phyloP scores from a whole-genome alignment of 2,797 vertebrate genomes.

The Etheostoma nigrum region DNA sequence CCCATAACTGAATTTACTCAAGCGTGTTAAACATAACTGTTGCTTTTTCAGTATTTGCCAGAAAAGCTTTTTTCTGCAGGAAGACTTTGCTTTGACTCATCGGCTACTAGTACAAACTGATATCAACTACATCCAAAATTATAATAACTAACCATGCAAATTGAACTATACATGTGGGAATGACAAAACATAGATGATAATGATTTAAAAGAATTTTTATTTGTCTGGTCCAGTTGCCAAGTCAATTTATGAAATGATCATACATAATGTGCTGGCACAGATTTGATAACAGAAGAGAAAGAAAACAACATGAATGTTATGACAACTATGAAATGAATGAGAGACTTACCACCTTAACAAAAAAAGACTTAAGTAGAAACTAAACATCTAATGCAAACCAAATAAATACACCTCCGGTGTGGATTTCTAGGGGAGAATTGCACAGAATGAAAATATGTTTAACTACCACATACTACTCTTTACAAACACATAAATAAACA shows the following conservation, averaged over 20 bases:
- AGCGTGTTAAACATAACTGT: neutral
- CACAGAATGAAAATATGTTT: constrained; percentile 84
- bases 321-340: constrained; percentile 77
- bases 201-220: constrained; percentile 86
- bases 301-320: constrained; percentile 66
- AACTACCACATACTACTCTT: constrained; percentile 71
- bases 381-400: constrained; percentile 81
- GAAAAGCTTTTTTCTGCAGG: neutral
- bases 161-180: constrained; percentile 40
- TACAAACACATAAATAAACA: constrained; percentile 77
- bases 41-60: neutral
- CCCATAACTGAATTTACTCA: neutral
- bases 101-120: neutral
- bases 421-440: constrained; percentile 77
- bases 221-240: constrained; percentile 81
- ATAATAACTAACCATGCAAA: constrained; percentile 2
- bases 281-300: constrained; percentile 70
- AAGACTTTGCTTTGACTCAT: neutral
- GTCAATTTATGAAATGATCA: constrained; percentile 76
- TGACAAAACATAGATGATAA: constrained; percentile 43
- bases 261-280: constrained; percentile 77
- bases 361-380: constrained; percentile 74
- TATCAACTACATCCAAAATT: neutral
- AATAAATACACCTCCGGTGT: constrained; percentile 85
- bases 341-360: constrained; percentile 76